Evolutionary conservation across 1,140 invertebrate species (phyloP), one percentile per base, ranked within the genome.

Genomic region (Platyura marginata): DNA sequence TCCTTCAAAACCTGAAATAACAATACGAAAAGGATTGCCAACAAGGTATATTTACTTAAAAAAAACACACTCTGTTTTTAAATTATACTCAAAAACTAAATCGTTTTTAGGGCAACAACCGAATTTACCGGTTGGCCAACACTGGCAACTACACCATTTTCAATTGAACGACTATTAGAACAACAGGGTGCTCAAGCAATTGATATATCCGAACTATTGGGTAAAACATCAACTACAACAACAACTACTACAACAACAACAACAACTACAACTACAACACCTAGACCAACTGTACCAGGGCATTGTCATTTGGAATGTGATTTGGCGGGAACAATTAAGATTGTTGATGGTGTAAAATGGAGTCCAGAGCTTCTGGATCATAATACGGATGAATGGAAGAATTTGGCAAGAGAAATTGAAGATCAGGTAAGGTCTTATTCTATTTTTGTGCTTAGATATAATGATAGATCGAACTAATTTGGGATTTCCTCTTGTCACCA

Each of bases 121-220:
- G 81, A 85, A 57, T 90, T 90, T 51, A 87, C 83, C 9, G 85
- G 84, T 15, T 90, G 84, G 84, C 82, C 85, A 10, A 81, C 83
- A 5, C 74, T 78, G 3, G 79, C 81, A 1, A 87, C 84, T 0
- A 86, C 81, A 0, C 82, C 83, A 5, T 77, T 87, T 39, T 84
- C 81, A 0, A 80, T 85, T 34, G 81, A 85, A 53, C 82, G 83
- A 55, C 60, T 86, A 1, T 54, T 85, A 33, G 79, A 80, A 52
- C 79, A 80, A 23, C 69, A 73, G 46, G 72, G 72, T 13, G 72
- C 75, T 0, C 70, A 74, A 0, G 67, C 72, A 15, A 62, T 61
- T 1, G 52, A 58, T 45, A 54, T 61, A 29, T 52, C 55, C 42
- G 59, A 61, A 41, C 43, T 61, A 10, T 34, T 61, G 13, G 46